Conservation (phyloP, 2,113 vertebrate species). For the Jaculus jaculus region DNA sequence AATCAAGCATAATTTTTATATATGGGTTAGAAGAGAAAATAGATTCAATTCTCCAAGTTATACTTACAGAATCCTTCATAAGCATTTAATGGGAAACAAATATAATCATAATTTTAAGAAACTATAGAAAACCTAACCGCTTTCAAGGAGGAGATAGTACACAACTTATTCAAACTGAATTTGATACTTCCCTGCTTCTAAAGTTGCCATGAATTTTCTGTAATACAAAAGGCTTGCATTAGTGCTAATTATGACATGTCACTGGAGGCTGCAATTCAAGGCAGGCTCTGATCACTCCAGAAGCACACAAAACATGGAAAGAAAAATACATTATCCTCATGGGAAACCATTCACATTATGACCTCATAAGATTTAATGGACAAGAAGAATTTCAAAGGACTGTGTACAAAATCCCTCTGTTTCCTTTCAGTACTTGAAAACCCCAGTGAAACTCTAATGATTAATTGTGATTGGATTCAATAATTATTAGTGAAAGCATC, state of each 20-base stretch:
- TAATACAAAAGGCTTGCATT: background rate
- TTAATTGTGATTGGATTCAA: constrained; percentile 67
- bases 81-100: background rate
- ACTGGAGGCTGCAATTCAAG: background rate
- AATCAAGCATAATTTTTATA: background rate
- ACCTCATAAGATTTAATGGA: constrained; percentile 57
- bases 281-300: background rate
- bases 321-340: constrained; percentile 26
- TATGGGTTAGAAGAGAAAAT: background rate
- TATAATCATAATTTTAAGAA: background rate
- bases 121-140: background rate
- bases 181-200: background rate
- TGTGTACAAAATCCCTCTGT: constrained; percentile 60
- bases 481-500: constrained; percentile 70
- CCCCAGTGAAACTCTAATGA: constrained; percentile 60
- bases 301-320: background rate
- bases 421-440: constrained; percentile 64
- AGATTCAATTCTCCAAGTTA: background rate
- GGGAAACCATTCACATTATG: constrained; percentile 58
- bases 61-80: background rate
- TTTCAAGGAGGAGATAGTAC: background rate
- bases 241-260: background rate
- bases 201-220: background rate
- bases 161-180: background rate
- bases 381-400: constrained; percentile 50